Base-by-base conservation (phyloP, 2,113 vertebrate genomes). In the Cyprinodon brontotheroides region DNA sequence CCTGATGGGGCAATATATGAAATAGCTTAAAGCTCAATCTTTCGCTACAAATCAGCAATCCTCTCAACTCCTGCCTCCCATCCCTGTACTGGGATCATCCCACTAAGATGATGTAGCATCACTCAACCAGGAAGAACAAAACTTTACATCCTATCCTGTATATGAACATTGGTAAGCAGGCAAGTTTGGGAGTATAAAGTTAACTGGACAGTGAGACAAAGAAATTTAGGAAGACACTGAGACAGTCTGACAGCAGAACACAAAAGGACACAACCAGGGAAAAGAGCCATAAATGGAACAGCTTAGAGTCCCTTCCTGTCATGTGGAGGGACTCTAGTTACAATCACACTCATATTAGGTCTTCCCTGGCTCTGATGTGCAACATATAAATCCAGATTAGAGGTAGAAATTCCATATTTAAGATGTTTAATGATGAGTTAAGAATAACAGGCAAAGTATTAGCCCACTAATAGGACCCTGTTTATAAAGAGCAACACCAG, bases 121-220 rank as follows among this genome's bases (percentile, higher is more conserved):
- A 77, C 75, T 39, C 50, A 72, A 71, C 81, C 83, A 90, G 89
- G 85, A 93, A 93, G 82, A 82, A 78, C 77, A 77, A 83, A 48
- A 65, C 68, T 72, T 90, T 71, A 83, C 80, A 78, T 93, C 87
- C 91, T 53, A 88, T 92, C 93, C 93, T 93, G 86, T 89, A 79
- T 81, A 79, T 72, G 74, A 83, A 36, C 76, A 63, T 65, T 59
- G 70, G 73, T 85, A 71, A 78, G 73, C 70, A 82, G 73, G 48
- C 65, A 71, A 78, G 83, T 22, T 53, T 22, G 64, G 47, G 67
- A 17, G 41, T 85, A 74, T 83, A 88, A 86, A 91, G 84, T 85
- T 83, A 87, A 87, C 79, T 41, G 43, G 76, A 77, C 81, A 82
- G 63, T 89, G 83, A n/a, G n/a, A n/a, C n/a, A n/a, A n/a, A n/a